phyloP scores from a whole-genome alignment of 1,140 invertebrate species.

The Drosophila rufa region DNA sequence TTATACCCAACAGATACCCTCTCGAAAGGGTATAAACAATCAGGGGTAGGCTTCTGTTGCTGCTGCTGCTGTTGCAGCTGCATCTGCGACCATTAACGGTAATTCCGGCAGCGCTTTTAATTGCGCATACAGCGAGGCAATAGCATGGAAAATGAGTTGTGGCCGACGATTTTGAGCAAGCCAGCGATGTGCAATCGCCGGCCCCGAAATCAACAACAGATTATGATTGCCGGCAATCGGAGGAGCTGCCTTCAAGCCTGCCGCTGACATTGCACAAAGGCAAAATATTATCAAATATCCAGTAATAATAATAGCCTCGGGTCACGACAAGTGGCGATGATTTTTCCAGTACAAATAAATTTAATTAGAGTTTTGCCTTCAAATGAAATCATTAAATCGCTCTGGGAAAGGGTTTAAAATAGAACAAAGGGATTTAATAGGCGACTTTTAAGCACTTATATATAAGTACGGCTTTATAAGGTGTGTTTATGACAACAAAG shows the following conservation, averaged over 20 bases:
- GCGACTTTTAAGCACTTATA: neutral
- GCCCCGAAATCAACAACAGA: slow-evolving; percentile 27
- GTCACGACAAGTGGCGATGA: neutral
- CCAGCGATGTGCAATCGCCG: slow-evolving; percentile 13
- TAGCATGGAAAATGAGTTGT: slow-evolving; percentile 70
- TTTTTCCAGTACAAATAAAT: neutral
- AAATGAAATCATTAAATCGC: neutral
- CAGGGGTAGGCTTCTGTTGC: neutral
- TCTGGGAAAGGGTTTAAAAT: neutral
- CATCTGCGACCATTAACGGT: slow-evolving; percentile 72
- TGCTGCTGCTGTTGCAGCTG: slow-evolving; percentile 45
- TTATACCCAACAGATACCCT: too few relatives aligned
- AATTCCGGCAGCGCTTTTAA: slow-evolving; percentile 80
- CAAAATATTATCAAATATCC: neutral
- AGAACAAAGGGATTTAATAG: neutral
- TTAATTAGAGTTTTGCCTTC: neutral
- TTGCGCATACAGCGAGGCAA: slow-evolving; percentile 68
- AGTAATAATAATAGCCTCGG: neutral
- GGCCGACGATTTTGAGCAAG: slow-evolving; percentile 32
- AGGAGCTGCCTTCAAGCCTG: neutral
- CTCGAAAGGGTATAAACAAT: slow-evolving; percentile 18
- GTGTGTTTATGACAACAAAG: neutral
- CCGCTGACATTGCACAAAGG: slow-evolving; percentile 3
- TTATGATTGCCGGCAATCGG: slow-evolving; percentile 10
- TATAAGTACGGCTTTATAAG: neutral